These are phyloP conservation scores for Harpalus rufipes DNA, from an alignment of 2,888 invertebrate species.

Conservation along the genomic window DNA sequence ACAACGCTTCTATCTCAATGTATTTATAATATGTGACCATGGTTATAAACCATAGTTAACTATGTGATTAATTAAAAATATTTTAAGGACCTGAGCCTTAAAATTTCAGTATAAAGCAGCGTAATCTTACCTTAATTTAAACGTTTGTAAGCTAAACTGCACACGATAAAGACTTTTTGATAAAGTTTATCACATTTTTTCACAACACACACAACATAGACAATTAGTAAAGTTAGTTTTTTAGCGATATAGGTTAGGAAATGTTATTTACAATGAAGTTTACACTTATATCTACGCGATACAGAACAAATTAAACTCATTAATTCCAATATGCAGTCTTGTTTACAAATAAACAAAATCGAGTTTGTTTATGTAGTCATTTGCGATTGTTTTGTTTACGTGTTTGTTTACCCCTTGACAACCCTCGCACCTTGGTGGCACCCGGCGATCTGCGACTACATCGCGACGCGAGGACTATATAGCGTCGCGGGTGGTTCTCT, in stretches of 20 bases:
- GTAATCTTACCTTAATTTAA: conserved; percentile 56
- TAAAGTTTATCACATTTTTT: conserved; percentile 41
- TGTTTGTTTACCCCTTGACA: not conserved
- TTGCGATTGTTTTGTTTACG: conserved; percentile 32
- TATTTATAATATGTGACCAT: too few species aligned
- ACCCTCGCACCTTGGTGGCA: not conserved
- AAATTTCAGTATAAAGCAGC: not conserved
- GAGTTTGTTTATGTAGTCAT: conserved; percentile 23
- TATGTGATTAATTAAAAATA: too few species aligned
- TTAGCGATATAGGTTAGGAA: not conserved
- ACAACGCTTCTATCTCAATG: too few species aligned
- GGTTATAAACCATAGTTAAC: too few species aligned
- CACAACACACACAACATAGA: conserved; percentile 47
- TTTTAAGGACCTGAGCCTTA: too few species aligned
- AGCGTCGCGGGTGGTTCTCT: conserved; percentile 59
- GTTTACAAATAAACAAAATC: not conserved
- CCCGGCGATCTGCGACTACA: conserved; percentile 51
- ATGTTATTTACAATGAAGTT: conserved; percentile 21
- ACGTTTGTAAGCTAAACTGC: conserved; percentile 26
- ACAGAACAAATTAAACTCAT: not conserved
- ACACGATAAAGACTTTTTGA: conserved; percentile 19
- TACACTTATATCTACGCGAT: not conserved
- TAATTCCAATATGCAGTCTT: not conserved
- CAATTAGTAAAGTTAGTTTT: not conserved
- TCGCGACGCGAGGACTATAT: conserved; percentile 60